Conservation (phyloP, 2,797 vertebrate species). For the Hippoglossus hippoglossus region DNA sequence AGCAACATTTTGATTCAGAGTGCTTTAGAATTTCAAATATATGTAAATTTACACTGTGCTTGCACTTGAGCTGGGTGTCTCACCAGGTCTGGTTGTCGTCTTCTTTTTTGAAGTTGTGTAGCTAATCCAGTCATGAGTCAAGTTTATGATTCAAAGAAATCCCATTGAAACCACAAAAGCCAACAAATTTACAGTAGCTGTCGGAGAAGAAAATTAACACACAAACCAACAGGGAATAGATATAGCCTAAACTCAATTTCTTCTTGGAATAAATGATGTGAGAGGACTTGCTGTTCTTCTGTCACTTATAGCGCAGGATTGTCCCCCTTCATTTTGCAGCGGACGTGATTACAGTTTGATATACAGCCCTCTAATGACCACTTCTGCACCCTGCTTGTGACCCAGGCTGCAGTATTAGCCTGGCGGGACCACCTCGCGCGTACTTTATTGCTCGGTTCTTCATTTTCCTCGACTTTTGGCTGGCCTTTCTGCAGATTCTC, state of each 20-base stretch:
- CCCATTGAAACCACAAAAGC: constrained; percentile 33
- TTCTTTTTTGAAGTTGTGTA: constrained; percentile 9
- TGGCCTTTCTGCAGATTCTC: constrained; percentile 51
- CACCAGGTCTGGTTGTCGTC: background rate
- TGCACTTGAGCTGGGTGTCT: background rate
- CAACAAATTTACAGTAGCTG: constrained; percentile 49
- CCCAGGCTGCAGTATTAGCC: constrained; percentile 27
- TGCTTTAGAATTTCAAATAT: background rate
- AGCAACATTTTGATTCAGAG: constrained; percentile 9
- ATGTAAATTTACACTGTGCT: background rate
- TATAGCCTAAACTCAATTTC: constrained; percentile 23
- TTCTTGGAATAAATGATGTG: constrained; percentile 31
- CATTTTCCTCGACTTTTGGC: constrained; percentile 53
- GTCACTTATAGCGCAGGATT: constrained; percentile 18
- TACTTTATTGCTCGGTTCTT: constrained; percentile 32
- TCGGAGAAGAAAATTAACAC: constrained; percentile 37
- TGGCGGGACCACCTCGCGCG: background rate
- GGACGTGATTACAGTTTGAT: constrained; percentile 38
- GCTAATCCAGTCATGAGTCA: constrained; percentile 28
- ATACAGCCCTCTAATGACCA: constrained; percentile 29
- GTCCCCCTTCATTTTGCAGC: constrained; percentile 8
- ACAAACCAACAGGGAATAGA: constrained; percentile 18
- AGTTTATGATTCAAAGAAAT: constrained; percentile 38
- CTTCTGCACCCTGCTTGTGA: constrained; percentile 38
- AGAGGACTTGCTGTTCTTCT: constrained; percentile 5